These are phyloP conservation scores for Ataeniobius toweri DNA, from an alignment of 2,797 vertebrate genomes.

Conservation along the genomic window DNA sequence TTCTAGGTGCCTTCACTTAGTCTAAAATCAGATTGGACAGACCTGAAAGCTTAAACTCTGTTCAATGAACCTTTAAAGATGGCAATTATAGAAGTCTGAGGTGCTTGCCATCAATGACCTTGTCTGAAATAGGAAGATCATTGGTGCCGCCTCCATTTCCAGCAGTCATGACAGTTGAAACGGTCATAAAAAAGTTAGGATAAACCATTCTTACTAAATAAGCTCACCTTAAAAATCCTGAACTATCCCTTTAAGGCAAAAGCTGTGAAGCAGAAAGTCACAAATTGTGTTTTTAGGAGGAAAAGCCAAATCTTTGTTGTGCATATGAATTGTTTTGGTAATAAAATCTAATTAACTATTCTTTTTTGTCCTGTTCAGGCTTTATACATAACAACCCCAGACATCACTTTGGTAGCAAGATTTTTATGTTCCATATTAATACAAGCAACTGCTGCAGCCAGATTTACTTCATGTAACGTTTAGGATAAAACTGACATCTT, in stretches of 20 bases:
- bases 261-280: not conserved
- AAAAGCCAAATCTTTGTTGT: not conserved
- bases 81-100: too few relatives aligned
- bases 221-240: not conserved
- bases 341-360: conserved; percentile 9
- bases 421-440: conserved; percentile 3
- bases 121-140: too few relatives aligned
- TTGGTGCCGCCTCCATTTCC: too few relatives aligned
- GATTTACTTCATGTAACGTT: not conserved
- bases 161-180: too few relatives aligned
- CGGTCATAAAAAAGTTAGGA: too few relatives aligned
- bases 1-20: too few relatives aligned
- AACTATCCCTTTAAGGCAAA: not conserved
- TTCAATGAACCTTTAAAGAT: too few relatives aligned
- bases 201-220: not conserved
- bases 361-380: too few relatives aligned
- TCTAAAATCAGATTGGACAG: too few relatives aligned
- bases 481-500: not conserved
- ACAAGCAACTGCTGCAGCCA: conserved; percentile 1
- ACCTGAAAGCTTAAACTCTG: too few relatives aligned
- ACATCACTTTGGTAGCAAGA: not conserved
- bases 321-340: conserved; percentile 11
- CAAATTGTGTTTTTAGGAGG: not conserved
- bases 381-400: not conserved
- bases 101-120: too few relatives aligned